phyloP scores from a whole-genome alignment of 1,140 invertebrate genomes.

The Halyomorpha halys region DNA sequence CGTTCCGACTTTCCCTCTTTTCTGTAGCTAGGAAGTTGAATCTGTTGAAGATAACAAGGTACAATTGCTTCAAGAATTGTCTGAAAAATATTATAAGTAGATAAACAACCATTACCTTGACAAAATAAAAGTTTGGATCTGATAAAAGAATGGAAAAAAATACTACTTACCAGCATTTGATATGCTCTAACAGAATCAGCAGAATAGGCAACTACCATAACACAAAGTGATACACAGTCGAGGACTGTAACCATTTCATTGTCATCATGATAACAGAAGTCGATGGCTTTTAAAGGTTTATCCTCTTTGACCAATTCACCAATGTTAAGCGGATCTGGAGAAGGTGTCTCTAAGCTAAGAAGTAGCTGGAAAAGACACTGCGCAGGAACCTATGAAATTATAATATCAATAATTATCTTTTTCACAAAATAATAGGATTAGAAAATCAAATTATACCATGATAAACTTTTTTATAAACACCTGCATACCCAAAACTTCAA shows the following conservation, averaged over 20 bases:
- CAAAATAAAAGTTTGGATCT: too few species aligned
- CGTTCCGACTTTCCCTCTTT: constrained; percentile 81
- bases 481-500: too few species aligned
- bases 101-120: too few species aligned
- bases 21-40: constrained; percentile 78
- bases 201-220: constrained; percentile 95
- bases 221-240: constrained; percentile 88
- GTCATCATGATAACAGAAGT: constrained; percentile 94
- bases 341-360: constrained; percentile 81
- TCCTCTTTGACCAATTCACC: constrained; percentile 91
- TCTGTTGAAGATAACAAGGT: constrained; percentile 86
- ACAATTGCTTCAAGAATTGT: constrained; percentile 92
- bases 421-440: too few species aligned
- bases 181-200: constrained; percentile 89
- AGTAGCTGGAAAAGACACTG: constrained; percentile 84
- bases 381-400: constrained; percentile 60
- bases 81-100: constrained; percentile 38
- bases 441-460: too few species aligned
- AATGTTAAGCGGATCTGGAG: constrained; percentile 88
- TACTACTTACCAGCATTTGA: constrained; percentile 80
- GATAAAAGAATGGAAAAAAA: neutral
- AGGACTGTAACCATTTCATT: constrained; percentile 87
- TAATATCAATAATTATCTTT: too few species aligned
- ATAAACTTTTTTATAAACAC: too few species aligned
- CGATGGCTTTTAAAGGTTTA: constrained; percentile 91